These are phyloP conservation scores for Petrocephalus sullivani DNA, from an alignment of 2,797 vertebrate species.

Conservation along the genomic window DNA sequence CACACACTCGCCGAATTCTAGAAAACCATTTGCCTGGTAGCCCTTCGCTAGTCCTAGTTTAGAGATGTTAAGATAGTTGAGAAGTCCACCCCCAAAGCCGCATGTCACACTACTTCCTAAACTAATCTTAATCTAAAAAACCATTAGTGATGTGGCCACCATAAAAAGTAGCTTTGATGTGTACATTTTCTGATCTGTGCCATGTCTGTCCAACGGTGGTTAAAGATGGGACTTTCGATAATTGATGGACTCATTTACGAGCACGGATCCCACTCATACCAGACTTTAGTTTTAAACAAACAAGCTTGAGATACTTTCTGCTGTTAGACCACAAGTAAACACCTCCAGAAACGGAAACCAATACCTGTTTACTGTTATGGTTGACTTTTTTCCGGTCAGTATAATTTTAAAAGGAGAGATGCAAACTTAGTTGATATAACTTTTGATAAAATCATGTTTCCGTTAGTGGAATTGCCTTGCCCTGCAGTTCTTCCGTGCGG, in stretches of 20 bases:
- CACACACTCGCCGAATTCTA: background rate
- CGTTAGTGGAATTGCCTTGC: background rate
- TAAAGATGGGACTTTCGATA: background rate
- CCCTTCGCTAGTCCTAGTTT: background rate
- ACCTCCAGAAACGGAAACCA: conserved; percentile 2
- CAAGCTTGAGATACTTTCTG: background rate
- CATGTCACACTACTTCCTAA: background rate
- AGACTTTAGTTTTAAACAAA: conserved; percentile 14
- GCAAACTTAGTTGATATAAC: background rate
- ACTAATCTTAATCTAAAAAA: background rate
- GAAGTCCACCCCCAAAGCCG: background rate
- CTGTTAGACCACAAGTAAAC: conserved; percentile 16
- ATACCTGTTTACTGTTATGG: conserved; percentile 1
- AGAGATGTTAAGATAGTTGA: background rate
- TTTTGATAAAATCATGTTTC: background rate
- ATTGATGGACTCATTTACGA: conserved; percentile 1
- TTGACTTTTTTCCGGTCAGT: background rate
- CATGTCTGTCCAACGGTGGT: background rate
- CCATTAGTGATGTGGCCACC: background rate
- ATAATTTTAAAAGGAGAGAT: background rate
- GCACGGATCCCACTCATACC: conserved; percentile 10
- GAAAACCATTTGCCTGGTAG: background rate
- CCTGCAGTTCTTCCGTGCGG: background rate
- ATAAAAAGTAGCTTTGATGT: background rate
- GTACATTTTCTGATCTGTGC: background rate